These are phyloP conservation scores for Oscarella lobularis DNA, from an alignment of 37 sponge, comb jelly and placozoan species.

Conservation along the genomic window DNA sequence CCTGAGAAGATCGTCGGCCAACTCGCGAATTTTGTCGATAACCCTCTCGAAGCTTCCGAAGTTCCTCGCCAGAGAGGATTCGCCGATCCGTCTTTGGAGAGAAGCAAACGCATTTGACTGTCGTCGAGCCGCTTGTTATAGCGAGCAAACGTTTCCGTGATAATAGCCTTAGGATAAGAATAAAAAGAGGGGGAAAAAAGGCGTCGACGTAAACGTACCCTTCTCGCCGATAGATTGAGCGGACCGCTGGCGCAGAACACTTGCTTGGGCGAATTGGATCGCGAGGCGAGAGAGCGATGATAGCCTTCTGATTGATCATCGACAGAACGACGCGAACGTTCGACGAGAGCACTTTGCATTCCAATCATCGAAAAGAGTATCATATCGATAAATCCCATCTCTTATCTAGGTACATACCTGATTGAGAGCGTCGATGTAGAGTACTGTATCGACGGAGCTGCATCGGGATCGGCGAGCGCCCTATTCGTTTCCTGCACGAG, in stretches of 20 bases:
- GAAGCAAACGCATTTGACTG: not conserved
- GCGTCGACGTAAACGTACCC: too few species aligned
- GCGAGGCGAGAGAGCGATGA: not conserved
- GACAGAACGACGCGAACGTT: not conserved
- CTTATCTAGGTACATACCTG: not conserved
- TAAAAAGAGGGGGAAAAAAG: too few species aligned
- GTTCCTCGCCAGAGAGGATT: constrained; percentile 7
- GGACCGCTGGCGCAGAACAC: not conserved
- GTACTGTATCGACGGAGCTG: not conserved
- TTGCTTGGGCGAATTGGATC: not conserved
- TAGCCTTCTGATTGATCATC: not conserved
- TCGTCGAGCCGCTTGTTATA: constrained; percentile 4
- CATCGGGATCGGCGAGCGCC: not conserved
- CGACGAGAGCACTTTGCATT: not conserved
- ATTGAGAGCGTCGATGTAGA: not conserved
- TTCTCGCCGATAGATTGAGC: not conserved
- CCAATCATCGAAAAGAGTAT: too few species aligned
- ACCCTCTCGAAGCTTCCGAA: constrained; percentile 6
- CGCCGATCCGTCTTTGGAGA: constrained; percentile 4
- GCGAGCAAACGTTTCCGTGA: not conserved
- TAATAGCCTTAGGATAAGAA: too few species aligned
- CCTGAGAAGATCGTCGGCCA: constrained; percentile 8
- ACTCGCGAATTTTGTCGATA: not conserved
- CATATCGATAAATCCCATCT: not conserved
- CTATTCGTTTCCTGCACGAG: not conserved